These are phyloP conservation scores for Poecilia gillii DNA, from an alignment of 2,797 vertebrate genomes.

Conservation along the genomic window DNA sequence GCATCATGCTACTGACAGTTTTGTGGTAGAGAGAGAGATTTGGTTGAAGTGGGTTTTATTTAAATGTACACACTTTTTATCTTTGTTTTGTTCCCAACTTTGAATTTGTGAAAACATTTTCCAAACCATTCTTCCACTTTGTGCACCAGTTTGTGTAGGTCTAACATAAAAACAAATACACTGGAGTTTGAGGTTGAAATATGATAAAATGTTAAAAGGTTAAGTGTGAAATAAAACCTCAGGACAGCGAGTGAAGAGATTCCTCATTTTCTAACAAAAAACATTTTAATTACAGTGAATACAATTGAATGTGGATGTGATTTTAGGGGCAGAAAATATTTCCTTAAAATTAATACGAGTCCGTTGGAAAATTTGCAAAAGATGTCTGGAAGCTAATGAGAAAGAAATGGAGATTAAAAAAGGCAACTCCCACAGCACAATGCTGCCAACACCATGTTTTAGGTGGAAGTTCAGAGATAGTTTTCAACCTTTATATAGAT, in stretches of 20 bases:
- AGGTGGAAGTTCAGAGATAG: neutral
- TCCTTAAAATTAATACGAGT: neutral
- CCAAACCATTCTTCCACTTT: neutral
- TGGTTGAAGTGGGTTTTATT: neutral
- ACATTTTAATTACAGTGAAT: neutral
- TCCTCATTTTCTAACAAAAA: neutral
- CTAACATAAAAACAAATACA: neutral
- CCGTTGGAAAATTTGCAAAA: neutral
- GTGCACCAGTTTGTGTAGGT: neutral
- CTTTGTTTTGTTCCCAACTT: neutral
- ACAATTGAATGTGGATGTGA: neutral
- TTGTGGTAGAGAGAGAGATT: neutral
- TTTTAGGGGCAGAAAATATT: neutral
- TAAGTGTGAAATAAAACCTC: neutral
- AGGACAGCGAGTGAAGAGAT: neutral
- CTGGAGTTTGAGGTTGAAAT: neutral
- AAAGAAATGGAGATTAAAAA: neutral
- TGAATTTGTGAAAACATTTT: neutral
- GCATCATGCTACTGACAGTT: neutral
- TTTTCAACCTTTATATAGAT: neutral
- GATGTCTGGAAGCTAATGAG: neutral
- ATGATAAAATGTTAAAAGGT: neutral
- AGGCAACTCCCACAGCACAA: neutral
- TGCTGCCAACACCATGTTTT: neutral
- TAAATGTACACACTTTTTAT: neutral